Base-by-base conservation (phyloP, 2,797 vertebrate genomes). In the Leptoclinus maculatus region DNA sequence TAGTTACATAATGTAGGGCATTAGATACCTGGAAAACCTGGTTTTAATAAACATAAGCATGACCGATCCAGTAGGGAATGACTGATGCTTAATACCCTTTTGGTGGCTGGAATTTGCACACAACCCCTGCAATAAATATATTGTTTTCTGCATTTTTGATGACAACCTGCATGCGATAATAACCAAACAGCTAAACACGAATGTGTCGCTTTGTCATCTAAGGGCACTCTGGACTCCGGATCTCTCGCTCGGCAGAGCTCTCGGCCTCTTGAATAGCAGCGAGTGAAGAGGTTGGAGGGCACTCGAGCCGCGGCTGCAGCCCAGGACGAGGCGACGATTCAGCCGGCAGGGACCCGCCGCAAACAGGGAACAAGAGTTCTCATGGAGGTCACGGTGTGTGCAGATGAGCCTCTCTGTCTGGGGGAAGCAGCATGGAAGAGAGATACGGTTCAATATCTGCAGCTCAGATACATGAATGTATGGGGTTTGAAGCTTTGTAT, bases 271-370 rank as follows among this genome's bases (percentile, higher is more conserved):
- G 47, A 82, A 69, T 68, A 68, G 67, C 25, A 3, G 34, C n/a
- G n/a, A 79, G 66, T 43, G 67, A 76, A 62, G 74, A 34, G 11
- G 69, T 23, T 79, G 74, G 77, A 83, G 83, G 81, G 74, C 63
- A 29, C 82, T 83, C 63, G 23, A 84, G 83, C 74, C 2, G 25
- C 57, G 21, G 74, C 69, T 16, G 60, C 54, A 43, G 72, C 49
- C 51, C 54, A 32, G 70, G 67, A 59, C 4, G 53, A 71, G 59
- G 71, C 60, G 4, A 6, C 12, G 62, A 68, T 63, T 49, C 64
- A 63, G 58, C 29, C 23, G n/a, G 36, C 60, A 19, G 74, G 57
- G 54, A 38, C 13, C 16, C 19, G 16, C 51, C 21, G 54, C 71
- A 38, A 38, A 3, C 36, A 38, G 36, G 36, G 36, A 80, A 84